Evolutionary conservation across 2,888 invertebrate species (phyloP), one percentile per base, ranked within the genome.

Genomic region (Dendrolimus pini): DNA sequence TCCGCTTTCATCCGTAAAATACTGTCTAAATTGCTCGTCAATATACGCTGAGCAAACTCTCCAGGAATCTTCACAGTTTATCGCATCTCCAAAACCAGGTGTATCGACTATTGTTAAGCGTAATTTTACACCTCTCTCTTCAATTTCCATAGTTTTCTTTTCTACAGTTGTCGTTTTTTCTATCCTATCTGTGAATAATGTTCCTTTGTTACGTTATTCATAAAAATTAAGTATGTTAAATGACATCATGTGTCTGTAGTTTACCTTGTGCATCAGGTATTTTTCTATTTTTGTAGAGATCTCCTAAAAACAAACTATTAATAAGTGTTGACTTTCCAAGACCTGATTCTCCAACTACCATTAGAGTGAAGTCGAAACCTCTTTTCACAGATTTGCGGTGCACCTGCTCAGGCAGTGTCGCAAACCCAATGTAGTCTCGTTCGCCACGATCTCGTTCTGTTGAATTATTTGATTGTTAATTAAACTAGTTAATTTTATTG

Each of bases 321-420:
- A 98, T 95, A 57, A 98, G 92, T 0, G 98, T 98, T 0, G 98
- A 98, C 84, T 98, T 98, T 59, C 98, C 98, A 56, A 98, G 92
- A 0, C 98, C 98, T 0, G 96, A 95, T 85, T 98, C 98, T 42
- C 98, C 98, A 47, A 98, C 96, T 14, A 98, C 98, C 97, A 98
- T 98, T 65, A 98, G 90, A 0, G 98, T 98, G 86, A 98, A 98
- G 84, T 98, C 98, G 85, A 98, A 98, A 58, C 98, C 98, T 72
- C 97, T 93, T 88, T 98, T 98, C 57, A 98, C 98, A 0, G 98
- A 98, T 89, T 98, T 98, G 68, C 98, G 93, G 88, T 98, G 98
- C 58, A 98, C 97, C 89, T 98, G 98, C 82, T 98, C 98, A 30
- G 98, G 98, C 62, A 98, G 92, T 59, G 98, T 98, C 65, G 98